Base-by-base conservation (phyloP, 2,113 vertebrate species). In the Pseudopipra pipra region DNA sequence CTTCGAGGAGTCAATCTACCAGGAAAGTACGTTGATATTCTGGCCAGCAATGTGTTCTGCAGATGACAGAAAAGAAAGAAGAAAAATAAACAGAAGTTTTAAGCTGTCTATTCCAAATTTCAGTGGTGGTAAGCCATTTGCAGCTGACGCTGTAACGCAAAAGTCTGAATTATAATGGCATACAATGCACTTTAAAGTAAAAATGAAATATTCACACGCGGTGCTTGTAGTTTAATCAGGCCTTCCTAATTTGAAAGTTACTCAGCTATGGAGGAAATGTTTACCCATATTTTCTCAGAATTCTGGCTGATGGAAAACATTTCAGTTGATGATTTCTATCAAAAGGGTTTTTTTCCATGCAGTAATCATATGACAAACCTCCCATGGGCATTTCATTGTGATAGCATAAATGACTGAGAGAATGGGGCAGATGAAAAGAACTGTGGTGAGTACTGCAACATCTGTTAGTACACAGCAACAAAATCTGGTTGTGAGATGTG, bases 341-440 rank as follows among this genome's bases (percentile, higher is more conserved):
- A 96, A 9, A 97, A 98, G 8, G 97, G 97, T 18, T 98, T 98
- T 81, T 99, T 99, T 61, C 98, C 98, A 37, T 98, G 98, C 91
- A 98, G 98, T 47, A 99, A 99, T 84, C 93, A 98, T 58, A 98
- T 61, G 2, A 96, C 90, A 10, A 98, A 98, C 58, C 95, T 99
- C 47, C 98, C 96, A 5, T 92, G 97, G 67, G 95, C 94, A 79
- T 97, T 99, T 73, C 98, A 98, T 79, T 99, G 98, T 20, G 98
- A 99, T 30, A 98, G 98, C 8, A 87, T 98, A 95, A 97, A 97
- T n/a, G 98, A 98, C 95, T 99, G 98, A 66, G 96, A 96, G n/a
- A 99, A 99, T 9, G 97, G 98, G 28, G 98, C 98, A 1, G 98
- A 99, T 6, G 98, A 99, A 87, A 95, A 96, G 8, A 97, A 94